A percentile compares a stretch with the other conserved stretches of the same genome.
These are phyloP conservation scores for Rhagonycha fulva DNA, from an alignment of 2,888 invertebrate species.

Conservation along the genomic window DNA sequence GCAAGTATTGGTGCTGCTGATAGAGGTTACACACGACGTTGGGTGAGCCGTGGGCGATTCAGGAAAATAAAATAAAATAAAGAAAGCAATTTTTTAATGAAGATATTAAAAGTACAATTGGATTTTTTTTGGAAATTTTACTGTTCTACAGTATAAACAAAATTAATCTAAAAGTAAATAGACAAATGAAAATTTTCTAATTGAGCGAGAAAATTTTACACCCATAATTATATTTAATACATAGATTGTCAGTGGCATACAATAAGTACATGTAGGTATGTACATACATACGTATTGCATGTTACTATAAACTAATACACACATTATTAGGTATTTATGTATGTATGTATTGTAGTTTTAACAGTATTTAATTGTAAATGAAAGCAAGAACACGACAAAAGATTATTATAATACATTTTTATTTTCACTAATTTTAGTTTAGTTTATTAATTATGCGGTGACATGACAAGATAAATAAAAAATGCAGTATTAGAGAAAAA, in stretches of 20 bases:
- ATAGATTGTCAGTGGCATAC: conserved; percentile 37
- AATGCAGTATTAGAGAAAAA: not conserved
- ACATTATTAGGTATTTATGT: not conserved
- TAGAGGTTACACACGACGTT: no score
- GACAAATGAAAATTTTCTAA: not conserved
- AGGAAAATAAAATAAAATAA: not conserved
- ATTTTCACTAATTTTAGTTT: not conserved
- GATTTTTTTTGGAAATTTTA: not conserved
- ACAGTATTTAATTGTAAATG: not conserved
- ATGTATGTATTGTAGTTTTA: not conserved
- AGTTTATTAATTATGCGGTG: not conserved
- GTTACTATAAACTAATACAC: conserved; percentile 12
- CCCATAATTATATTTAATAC: conserved; percentile 26
- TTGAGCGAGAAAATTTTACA: conserved; percentile 22
- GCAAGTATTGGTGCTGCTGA: no score
- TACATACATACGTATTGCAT: conserved; percentile 26
- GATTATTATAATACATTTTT: not conserved
- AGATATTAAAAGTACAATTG: conserved; percentile 1
- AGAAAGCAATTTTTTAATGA: not conserved
- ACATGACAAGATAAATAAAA: not conserved
- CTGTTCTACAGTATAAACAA: not conserved
- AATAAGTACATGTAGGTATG: conserved; percentile 10
- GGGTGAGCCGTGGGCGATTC: not conserved
- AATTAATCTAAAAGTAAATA: not conserved
- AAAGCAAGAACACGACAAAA: not conserved